phyloP scores from a whole-genome alignment of 2,888 invertebrate genomes.

The Polydrusus cervinus region DNA sequence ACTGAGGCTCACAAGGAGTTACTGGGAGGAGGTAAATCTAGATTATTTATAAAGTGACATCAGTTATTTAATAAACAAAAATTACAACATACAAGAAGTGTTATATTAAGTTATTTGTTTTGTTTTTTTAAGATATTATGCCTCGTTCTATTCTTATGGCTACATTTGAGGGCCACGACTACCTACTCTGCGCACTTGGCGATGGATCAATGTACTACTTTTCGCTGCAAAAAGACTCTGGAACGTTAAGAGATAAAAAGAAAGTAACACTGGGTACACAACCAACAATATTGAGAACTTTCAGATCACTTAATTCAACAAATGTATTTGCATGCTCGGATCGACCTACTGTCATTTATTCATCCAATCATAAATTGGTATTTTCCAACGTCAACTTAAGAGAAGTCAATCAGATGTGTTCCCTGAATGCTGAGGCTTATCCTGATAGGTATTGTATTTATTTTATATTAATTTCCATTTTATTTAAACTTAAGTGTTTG shows the following conservation, averaged over 20 bases:
- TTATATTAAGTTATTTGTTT: too few species aligned
- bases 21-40: constrained; percentile 83
- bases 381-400: constrained; percentile 98
- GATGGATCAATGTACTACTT: constrained; percentile 99
- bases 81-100: too few species aligned
- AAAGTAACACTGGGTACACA: constrained; percentile 98
- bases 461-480: neutral
- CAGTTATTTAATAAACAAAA: too few species aligned
- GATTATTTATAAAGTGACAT: neutral
- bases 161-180: constrained; percentile 92
- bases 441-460: constrained; percentile 82
- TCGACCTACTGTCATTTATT: constrained; percentile 98
- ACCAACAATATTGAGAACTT: constrained; percentile 93
- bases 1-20: constrained; percentile 89
- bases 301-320: constrained; percentile 91
- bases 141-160: constrained; percentile 97
- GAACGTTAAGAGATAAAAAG: constrained; percentile 89
- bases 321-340: constrained; percentile 99
- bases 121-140: constrained; percentile 85
- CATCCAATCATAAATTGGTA: constrained; percentile 98
- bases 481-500: neutral
- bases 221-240: constrained; percentile 83
- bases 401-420: constrained; percentile 98
- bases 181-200: constrained; percentile 93
- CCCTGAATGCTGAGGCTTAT: constrained; percentile 95